Percentiles rank a stretch among this genome's conserved stretches.
phyloP scores from a whole-genome alignment of 1,140 invertebrate genomes.

The Ceratoteleas bidentatus region DNA sequence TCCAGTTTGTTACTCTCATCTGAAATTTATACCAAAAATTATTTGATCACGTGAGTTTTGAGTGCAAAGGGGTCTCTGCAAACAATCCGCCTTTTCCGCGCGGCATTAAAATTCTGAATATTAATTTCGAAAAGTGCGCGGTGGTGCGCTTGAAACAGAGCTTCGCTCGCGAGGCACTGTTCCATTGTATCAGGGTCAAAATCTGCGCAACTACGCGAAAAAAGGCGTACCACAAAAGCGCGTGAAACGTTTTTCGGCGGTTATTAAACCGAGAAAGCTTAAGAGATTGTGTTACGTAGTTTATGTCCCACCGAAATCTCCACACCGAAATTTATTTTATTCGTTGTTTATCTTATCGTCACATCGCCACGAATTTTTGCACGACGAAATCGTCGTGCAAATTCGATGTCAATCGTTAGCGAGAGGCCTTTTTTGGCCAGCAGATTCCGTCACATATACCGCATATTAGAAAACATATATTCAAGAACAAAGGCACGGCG shows the following conservation, averaged over 20 bases:
- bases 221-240: constrained; percentile 14
- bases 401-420: constrained; percentile 5
- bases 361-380: no score
- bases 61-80: background rate
- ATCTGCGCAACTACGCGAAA: constrained; percentile 3
- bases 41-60: constrained; percentile 18
- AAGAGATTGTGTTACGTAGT: no score
- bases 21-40: constrained; percentile 14
- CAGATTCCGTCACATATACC: constrained; percentile 37
- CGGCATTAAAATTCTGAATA: background rate
- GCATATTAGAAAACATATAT: constrained; percentile 56
- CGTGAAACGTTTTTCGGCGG: no score
- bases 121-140: background rate
- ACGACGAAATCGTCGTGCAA: no score
- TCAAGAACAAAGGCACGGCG: constrained; percentile 44
- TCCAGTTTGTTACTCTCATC: constrained; percentile 6
- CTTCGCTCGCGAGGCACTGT: no score
- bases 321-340: no score
- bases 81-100: no score
- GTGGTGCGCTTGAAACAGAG: background rate
- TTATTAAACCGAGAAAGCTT: no score
- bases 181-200: constrained; percentile 23
- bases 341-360: no score
- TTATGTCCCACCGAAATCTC: no score
- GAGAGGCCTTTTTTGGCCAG: constrained; percentile 19